phyloP scores from a whole-genome alignment of 2,888 invertebrate genomes.

The Drosophila quinaria region DNA sequence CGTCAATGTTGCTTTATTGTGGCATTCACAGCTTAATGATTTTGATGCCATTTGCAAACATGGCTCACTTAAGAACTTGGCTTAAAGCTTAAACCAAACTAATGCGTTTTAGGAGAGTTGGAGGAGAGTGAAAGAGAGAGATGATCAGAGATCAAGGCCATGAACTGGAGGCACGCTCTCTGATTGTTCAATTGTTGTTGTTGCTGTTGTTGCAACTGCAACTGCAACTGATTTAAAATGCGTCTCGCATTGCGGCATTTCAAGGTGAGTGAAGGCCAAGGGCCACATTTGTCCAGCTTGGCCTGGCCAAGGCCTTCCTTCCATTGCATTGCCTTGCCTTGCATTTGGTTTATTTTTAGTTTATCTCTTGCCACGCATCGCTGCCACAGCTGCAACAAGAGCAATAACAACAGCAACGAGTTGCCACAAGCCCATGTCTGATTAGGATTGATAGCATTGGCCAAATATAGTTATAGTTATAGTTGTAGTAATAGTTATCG shows the following conservation, averaged over 20 bases:
- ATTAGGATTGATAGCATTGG: slow-evolving; percentile 71
- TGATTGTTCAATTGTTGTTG: slow-evolving; percentile 67
- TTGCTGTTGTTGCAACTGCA: slow-evolving; percentile 35
- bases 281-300: slow-evolving; percentile 78
- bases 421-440: slow-evolving; percentile 47
- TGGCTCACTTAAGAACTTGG: slow-evolving; percentile 14
- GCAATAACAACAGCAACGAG: slow-evolving; percentile 10
- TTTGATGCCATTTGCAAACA: slow-evolving; percentile 7
- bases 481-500: slow-evolving; percentile 36
- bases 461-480: slow-evolving; percentile 45
- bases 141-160: slow-evolving; percentile 51
- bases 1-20: slow-evolving; percentile 67
- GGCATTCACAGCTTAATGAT: slow-evolving; percentile 37
- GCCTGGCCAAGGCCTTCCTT: slow-evolving; percentile 41
- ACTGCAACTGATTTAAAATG: slow-evolving; percentile 59
- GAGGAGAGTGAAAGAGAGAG: slow-evolving; percentile 3
- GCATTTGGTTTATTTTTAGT: slow-evolving; percentile 74
- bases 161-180: slow-evolving; percentile 40
- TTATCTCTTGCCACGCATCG: slow-evolving; percentile 49
- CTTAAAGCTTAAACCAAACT: slow-evolving; percentile 29
- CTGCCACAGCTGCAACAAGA: slow-evolving; percentile 24
- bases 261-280: slow-evolving; percentile 86
- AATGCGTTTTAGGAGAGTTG: slow-evolving; percentile 31
- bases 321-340: slow-evolving; percentile 11
- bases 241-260: slow-evolving; percentile 70